Evolutionary conservation across 2,888 invertebrate species (phyloP).

Genomic region (Miltochrista miniata): DNA sequence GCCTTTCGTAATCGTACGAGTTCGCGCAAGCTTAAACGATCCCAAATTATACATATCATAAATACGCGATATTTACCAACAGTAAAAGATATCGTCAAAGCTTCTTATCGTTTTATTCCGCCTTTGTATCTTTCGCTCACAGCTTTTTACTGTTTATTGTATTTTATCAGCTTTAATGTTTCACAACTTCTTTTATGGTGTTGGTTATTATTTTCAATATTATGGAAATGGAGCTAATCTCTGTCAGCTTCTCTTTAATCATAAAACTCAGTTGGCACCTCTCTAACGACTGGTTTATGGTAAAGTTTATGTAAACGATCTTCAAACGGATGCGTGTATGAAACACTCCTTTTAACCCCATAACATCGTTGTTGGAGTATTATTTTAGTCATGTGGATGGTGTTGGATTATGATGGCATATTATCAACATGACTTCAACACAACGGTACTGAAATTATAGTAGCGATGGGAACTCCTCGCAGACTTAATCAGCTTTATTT

Average conservation of each 20-base stretch:
- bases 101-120: constrained; percentile 33
- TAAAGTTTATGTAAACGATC: too few species aligned
- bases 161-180: constrained; percentile 29
- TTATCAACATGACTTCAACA: too few species aligned
- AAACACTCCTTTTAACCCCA: not conserved
- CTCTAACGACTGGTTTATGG: constrained; percentile 30
- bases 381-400: too few species aligned
- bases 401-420: too few species aligned
- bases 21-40: constrained; percentile 44
- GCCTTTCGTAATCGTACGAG: constrained; percentile 23
- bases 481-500: too few species aligned
- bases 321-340: too few species aligned
- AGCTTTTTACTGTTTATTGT: constrained; percentile 25
- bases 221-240: not conserved
- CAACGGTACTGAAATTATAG: too few species aligned
- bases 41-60: constrained; percentile 33
- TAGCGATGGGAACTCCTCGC: too few species aligned
- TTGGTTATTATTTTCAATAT: constrained; percentile 9
- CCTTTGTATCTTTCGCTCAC: constrained; percentile 24
- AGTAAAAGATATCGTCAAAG: constrained; percentile 28
- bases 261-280: constrained; percentile 31
- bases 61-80: constrained; percentile 38
- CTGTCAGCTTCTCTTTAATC: constrained; percentile 17
- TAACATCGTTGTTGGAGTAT: too few species aligned
- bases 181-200: constrained; percentile 22